phyloP scores from a whole-genome alignment of 2,797 vertebrate genomes.

The Bradypodion pumilum region DNA sequence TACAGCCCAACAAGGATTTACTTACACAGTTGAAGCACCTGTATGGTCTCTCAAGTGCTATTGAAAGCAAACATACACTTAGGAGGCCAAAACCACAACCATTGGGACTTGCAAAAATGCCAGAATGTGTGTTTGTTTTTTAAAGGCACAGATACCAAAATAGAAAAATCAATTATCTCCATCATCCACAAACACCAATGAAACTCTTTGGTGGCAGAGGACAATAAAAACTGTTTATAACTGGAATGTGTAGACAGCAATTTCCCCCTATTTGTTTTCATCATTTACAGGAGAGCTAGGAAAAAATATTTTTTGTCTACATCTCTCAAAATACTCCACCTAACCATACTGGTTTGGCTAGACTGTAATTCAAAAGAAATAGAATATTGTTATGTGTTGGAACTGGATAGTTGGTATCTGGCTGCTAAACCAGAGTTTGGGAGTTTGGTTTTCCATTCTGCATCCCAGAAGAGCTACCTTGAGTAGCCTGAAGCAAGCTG shows the following conservation, averaged over 20 bases:
- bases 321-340: neutral
- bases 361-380: too few species aligned
- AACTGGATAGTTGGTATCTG: too few species aligned
- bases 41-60: neutral
- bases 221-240: neutral
- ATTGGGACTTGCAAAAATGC: neutral
- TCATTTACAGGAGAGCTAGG: neutral
- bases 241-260: neutral
- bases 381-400: too few species aligned
- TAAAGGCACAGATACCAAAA: slow-evolving; percentile 1
- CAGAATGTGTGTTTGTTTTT: neutral
- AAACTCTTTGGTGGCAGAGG: neutral
- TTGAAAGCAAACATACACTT: neutral
- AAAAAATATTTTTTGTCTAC: neutral
- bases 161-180: slow-evolving; percentile 7
- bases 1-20: neutral
- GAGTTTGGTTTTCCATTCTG: too few species aligned
- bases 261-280: neutral
- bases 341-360: too few species aligned
- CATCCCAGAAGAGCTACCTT: too few species aligned
- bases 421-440: too few species aligned
- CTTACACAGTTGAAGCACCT: neutral
- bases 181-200: neutral
- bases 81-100: slow-evolving; percentile 18
- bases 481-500: too few species aligned